phyloP scores from a whole-genome alignment of 2,888 invertebrate genomes.

The Linnaemya vulpina region DNA sequence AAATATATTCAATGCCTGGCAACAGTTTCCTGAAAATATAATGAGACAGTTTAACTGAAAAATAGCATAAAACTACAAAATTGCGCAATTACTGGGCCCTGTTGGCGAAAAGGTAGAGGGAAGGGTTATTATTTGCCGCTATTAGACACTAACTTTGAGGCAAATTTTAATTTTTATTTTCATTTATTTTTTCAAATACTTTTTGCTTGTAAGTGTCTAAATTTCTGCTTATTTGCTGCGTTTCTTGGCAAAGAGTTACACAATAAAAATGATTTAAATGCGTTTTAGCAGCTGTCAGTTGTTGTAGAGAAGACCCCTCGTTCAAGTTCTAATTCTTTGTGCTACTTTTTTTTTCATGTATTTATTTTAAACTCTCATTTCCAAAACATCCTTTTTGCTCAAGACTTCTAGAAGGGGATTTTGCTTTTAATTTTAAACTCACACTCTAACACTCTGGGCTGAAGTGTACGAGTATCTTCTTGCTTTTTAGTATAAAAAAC shows the following conservation, averaged over 20 bases:
- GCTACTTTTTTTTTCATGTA: conserved; percentile 52
- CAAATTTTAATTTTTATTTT: too few relatives aligned
- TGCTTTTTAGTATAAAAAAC: conserved; percentile 44
- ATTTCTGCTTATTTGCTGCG: conserved; percentile 10
- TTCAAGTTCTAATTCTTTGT: conserved; percentile 55
- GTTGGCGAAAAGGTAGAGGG: not conserved
- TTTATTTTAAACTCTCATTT: not conserved
- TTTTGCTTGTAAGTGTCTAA: conserved; percentile 4
- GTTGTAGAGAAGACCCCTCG: conserved; percentile 51
- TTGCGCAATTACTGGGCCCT: conserved; percentile 37
- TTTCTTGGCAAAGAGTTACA: conserved; percentile 22
- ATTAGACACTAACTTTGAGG: conserved; percentile 44
- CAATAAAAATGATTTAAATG: conserved; percentile 65
- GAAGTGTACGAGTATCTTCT: conserved; percentile 39
- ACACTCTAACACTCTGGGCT: conserved; percentile 5
- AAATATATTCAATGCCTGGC: not conserved
- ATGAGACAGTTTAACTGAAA: conserved; percentile 57
- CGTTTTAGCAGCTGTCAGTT: conserved; percentile 73
- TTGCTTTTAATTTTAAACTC: conserved; percentile 52
- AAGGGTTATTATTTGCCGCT: conserved; percentile 24
- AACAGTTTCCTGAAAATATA: conserved; percentile 48
- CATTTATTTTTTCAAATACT: too few relatives aligned
- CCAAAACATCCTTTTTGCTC: conserved; percentile 32
- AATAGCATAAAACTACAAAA: conserved; percentile 37
- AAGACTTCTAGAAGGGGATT: conserved; percentile 44